These are phyloP conservation scores for Polydrusus pterygomalis DNA, from an alignment of 2,888 invertebrate species.

Conservation along the genomic window DNA sequence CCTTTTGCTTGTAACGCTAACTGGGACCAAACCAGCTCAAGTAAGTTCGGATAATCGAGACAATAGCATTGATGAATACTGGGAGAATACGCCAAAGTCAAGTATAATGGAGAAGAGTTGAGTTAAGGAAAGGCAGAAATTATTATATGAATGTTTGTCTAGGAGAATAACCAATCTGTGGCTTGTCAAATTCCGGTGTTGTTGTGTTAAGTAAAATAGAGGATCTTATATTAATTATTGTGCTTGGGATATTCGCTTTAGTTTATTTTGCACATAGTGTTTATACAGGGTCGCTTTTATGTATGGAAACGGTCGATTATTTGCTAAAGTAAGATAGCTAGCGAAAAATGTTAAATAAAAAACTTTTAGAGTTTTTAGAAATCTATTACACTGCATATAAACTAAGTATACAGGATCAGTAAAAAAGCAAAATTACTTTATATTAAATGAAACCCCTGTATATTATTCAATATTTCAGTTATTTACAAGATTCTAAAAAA, in stretches of 20 bases:
- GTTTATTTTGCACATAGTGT: too few species aligned
- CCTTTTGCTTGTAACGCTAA: constrained; percentile 69
- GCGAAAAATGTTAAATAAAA: too few species aligned
- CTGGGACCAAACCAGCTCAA: constrained; percentile 68
- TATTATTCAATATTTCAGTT: too few species aligned
- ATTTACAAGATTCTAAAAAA: too few species aligned
- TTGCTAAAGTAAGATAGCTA: too few species aligned
- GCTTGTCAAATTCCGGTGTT: background rate
- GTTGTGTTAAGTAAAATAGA: background rate
- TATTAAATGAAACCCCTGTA: too few species aligned
- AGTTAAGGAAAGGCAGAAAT: constrained; percentile 41
- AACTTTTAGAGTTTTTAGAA: too few species aligned
- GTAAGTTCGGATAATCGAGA: constrained; percentile 68
- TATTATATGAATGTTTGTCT: constrained; percentile 49
- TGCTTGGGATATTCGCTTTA: background rate
- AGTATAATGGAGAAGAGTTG: constrained; percentile 56
- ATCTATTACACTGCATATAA: too few species aligned
- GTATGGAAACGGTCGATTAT: too few species aligned
- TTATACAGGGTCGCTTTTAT: too few species aligned
- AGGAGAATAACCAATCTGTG: constrained; percentile 10
- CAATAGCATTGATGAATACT: constrained; percentile 68
- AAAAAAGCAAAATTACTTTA: too few species aligned
- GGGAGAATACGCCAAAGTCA: constrained; percentile 68
- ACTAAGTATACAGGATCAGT: too few species aligned
- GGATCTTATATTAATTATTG: background rate